Base-by-base conservation (phyloP, 2,113 vertebrate genomes). In the Ophiodon elongatus region DNA sequence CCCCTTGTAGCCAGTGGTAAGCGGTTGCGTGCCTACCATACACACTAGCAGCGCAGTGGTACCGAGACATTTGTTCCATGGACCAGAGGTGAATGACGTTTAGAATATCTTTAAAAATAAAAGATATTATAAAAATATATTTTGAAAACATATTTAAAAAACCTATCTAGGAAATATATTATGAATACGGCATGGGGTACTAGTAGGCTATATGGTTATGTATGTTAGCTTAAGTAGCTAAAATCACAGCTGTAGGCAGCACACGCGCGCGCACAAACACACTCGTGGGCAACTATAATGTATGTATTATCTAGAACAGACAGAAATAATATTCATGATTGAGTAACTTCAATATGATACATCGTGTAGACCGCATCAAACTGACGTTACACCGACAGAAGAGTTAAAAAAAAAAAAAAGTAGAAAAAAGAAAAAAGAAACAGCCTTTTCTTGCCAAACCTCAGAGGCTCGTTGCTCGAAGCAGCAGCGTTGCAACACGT, bases 401-500 rank as follows among this genome's bases (percentile, higher is more conserved):
- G 25, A 19, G 75, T 8, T 10, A n/a, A 54, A 19, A 11, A 4
- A 8, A 15, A 14, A 43, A 39, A 10, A 39, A 37, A 54, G n/a
- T n/a, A n/a, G n/a, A n/a, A 54, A 19, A 11, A 4, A 8, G 4
- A 14, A 43, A 39, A 10, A 39, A 37, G 41, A 67, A 67, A 43
- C 0, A 43, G 27, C 21, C 8, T 57, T 15, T 19, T 17, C 19
- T 43, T 29, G 9, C 45, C 35, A 13, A 29, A 54, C 47, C 68
- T 35, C 31, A 52, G 41, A 64, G 60, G 5, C 13, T 67, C 17
- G 15, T 21, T 60, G 59, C 33, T 33, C 3, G 59, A 3, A 31
- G 54, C 11, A 27, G 73, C 52, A 57, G 63, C 64, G 27, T 35
- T 68, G 64, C 65, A 41, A 73, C 69, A 57, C 69, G 23, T 27